phyloP scores from a whole-genome alignment of 2,113 vertebrate genomes.

The Colossoma macropomum region DNA sequence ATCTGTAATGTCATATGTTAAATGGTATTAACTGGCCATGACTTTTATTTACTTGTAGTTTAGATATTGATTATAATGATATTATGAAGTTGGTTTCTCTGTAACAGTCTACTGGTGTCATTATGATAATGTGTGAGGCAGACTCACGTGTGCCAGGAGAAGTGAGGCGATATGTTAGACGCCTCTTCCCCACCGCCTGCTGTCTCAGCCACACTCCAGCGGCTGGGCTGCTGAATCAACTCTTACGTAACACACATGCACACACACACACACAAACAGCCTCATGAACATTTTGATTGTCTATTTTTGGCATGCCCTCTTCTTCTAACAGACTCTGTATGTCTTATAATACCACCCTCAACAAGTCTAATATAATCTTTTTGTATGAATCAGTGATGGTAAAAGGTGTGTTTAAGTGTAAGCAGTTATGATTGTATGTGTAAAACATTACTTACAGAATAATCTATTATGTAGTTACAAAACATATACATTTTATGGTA shows the following conservation, averaged over 20 bases:
- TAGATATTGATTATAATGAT: neutral
- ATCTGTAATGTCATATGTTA: no score
- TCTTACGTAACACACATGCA: conserved; percentile 29
- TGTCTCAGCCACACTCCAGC: conserved; percentile 1
- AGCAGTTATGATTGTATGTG: neutral
- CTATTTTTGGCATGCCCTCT: conserved; percentile 24
- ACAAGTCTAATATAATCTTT: neutral
- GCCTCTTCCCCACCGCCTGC: neutral
- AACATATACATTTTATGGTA: no score
- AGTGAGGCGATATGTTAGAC: neutral
- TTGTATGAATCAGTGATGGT: neutral
- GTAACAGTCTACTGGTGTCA: neutral
- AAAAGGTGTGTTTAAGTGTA: neutral
- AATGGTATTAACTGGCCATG: no score
- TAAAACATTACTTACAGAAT: neutral
- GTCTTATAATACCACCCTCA: neutral
- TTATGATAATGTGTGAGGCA: neutral
- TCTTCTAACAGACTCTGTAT: neutral
- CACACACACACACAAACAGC: neutral
- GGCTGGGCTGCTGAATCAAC: conserved; percentile 23
- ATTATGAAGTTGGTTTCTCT: neutral
- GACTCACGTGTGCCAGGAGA: neutral
- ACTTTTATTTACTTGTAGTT: neutral
- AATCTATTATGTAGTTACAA: no score
- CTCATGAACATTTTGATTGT: conserved; percentile 12